Evolutionary conservation across 1,140 invertebrate species (phyloP), one percentile per base, ranked within the genome.

Genomic region (Bathynomus jamesi): DNA sequence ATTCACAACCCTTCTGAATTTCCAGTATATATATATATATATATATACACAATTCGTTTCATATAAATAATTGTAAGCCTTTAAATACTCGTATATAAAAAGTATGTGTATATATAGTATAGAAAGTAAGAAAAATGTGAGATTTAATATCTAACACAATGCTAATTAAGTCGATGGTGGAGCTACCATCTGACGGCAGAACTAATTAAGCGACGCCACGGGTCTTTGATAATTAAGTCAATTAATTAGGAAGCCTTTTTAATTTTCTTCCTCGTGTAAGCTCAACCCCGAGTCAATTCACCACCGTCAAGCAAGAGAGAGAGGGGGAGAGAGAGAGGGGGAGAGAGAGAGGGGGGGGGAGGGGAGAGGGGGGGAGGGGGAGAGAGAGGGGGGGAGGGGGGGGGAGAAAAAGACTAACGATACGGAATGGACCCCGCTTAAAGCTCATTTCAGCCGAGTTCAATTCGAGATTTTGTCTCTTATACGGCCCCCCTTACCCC

Each of bases 141-240:
- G 40, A 53, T 53, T 53, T 53, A 53, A 53, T 53, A 53, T 53
- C 40, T 53, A 53, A 53, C 40, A 53, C 40, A 53, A 53, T 53
- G 40, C 40, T 53, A 53, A 53, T 53, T 53, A 53, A 53, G 40
- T 53, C 40, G 40, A 53, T 21, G 40, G 40, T 21, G 40, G 2
- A 21, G 40, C 40, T 53, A 53, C 40, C 40, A 53, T 17, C 40
- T 53, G 40, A 53, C 40, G 40, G 32, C 40, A 53, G 40, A 53
- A 53, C 40, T 53, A 53, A 53, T 53, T 53, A 53, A 53, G 40
- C 40, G 13, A 11, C 40, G 40, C 40, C 40, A 53, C 40, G 40
- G 40, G 40, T 53, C 40, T 53, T 53, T 53, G 40, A 53, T 53
- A 53, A 53, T 53, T 53, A 53, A 53, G 40, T 53, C 40, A 53